Percentiles rank a stretch among this genome's conserved stretches.
Evolutionary conservation across 1,140 invertebrate species (phyloP).

Genomic region (Drosophila malerkotliana): DNA sequence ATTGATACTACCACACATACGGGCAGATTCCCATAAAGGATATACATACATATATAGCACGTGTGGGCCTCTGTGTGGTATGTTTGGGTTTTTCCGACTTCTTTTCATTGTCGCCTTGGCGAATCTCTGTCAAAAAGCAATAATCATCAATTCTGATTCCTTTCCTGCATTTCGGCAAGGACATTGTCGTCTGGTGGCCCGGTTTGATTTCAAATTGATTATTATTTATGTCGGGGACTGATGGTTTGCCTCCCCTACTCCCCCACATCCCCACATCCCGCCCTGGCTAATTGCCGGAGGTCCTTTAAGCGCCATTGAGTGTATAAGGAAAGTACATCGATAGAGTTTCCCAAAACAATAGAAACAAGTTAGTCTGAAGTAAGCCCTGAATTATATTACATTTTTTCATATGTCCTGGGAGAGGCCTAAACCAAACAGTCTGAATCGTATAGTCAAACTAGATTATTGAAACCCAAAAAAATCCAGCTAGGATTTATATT

Average conservation of each 20-base stretch:
- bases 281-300: slow-evolving; percentile 45
- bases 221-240: slow-evolving; percentile 73
- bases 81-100: slow-evolving; percentile 4
- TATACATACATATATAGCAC: slow-evolving; percentile 9
- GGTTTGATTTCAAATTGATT: slow-evolving; percentile 83
- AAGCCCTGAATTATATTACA: too few species aligned
- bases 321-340: too few species aligned
- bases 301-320: too few species aligned
- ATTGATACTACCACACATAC: slow-evolving; percentile 77
- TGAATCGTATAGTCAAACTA: too few species aligned
- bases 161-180: slow-evolving; percentile 28
- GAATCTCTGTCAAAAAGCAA: slow-evolving; percentile 84
- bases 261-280: neutral
- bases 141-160: slow-evolving; percentile 84
- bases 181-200: slow-evolving; percentile 39
- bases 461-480: too few species aligned
- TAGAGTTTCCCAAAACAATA: too few species aligned
- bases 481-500: too few species aligned
- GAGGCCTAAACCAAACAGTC: too few species aligned
- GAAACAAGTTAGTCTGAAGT: neutral
- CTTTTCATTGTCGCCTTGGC: slow-evolving; percentile 76
- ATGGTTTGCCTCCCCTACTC: slow-evolving; percentile 7
- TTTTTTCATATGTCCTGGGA: too few species aligned
- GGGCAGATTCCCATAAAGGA: slow-evolving; percentile 48
- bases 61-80: slow-evolving; percentile 29